Conservation (phyloP, 2,113 vertebrate species). For the Melanocharis versteri region DNA sequence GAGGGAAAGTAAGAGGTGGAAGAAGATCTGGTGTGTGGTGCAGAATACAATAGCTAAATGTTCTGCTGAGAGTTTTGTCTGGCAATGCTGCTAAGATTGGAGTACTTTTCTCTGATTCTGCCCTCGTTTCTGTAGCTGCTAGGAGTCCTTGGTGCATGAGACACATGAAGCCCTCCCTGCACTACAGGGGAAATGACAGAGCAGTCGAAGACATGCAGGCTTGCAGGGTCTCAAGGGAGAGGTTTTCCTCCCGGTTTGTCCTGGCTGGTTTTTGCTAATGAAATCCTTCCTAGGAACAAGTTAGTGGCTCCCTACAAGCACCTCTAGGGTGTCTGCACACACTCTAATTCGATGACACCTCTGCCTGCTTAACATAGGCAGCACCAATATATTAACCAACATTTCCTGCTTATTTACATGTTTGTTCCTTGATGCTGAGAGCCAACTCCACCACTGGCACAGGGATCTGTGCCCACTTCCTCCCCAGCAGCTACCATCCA, state of each 20-base stretch:
- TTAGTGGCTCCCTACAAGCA: background rate
- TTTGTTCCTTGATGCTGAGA: background rate
- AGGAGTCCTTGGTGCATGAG: background rate
- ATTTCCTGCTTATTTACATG: conserved; percentile 33
- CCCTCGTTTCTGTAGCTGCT: background rate
- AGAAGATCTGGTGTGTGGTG: background rate
- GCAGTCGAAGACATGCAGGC: background rate
- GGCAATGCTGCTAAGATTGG: background rate
- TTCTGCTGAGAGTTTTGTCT: background rate
- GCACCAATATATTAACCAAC: background rate
- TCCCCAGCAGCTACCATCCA: background rate
- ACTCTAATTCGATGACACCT: background rate
- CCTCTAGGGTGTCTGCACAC: background rate
- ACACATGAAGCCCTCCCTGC: background rate
- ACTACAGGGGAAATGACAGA: background rate
- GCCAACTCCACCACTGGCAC: background rate
- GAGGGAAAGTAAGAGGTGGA: background rate
- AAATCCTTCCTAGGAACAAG: background rate
- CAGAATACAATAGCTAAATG: background rate
- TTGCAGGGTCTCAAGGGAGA: background rate
- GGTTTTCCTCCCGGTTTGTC: background rate
- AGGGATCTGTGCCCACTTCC: background rate
- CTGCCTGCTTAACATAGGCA: background rate
- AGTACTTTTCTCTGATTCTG: background rate
- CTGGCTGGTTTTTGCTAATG: background rate